phyloP scores from a whole-genome alignment of 2,888 invertebrate genomes.

The Didymodactylos carnosus region DNA sequence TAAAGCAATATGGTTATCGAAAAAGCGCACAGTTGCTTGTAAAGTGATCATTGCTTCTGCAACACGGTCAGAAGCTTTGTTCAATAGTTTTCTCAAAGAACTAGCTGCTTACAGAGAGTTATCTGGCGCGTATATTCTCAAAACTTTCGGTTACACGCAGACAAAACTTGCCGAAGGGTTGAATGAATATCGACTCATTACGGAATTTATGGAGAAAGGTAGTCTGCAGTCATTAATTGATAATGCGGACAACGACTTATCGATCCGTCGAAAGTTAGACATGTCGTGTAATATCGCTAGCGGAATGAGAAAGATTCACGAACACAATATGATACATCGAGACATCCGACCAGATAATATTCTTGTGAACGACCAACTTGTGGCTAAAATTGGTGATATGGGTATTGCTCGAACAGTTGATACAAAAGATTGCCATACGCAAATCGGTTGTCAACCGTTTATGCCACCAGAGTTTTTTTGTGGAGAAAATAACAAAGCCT shows the following conservation, averaged over 20 bases:
- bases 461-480: neutral
- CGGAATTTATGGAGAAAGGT: neutral
- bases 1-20: neutral
- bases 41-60: neutral
- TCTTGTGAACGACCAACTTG: neutral
- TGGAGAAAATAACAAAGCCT: neutral
- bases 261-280: neutral
- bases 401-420: neutral
- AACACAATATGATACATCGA: neutral
- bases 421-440: neutral
- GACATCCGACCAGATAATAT: neutral
- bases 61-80: accelerated
- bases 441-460: neutral
- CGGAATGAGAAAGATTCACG: neutral
- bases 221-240: neutral
- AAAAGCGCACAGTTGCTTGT: neutral
- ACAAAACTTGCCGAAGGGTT: no score
- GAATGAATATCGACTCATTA: neutral
- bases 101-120: neutral
- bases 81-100: neutral
- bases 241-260: neutral
- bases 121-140: neutral
- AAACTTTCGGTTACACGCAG: neutral
- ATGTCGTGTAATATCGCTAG: neutral
- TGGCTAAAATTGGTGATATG: neutral